Evolutionary conservation across 2,888 invertebrate species (phyloP).

Genomic region (Tribolium freemani): DNA sequence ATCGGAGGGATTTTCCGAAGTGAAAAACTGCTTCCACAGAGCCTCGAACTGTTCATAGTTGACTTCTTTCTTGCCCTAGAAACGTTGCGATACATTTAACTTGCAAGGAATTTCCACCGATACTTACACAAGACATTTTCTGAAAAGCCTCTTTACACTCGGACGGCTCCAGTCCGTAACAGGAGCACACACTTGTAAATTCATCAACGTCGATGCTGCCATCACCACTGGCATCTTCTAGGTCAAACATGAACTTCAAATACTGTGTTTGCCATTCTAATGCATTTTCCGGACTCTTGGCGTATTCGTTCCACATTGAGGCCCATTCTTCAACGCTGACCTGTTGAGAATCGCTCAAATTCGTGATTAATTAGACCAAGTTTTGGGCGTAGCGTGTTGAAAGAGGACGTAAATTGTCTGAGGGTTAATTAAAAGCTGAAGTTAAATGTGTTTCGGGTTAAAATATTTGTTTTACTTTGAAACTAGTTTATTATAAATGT

Average conservation of each 20-base stretch:
- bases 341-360: constrained; percentile 66
- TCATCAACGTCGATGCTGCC: constrained; percentile 90
- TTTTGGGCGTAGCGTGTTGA: neutral
- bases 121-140: constrained; percentile 85
- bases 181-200: constrained; percentile 89
- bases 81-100: constrained; percentile 44
- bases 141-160: constrained; percentile 88
- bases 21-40: constrained; percentile 92
- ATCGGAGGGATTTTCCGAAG: constrained; percentile 84
- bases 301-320: constrained; percentile 91
- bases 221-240: constrained; percentile 93
- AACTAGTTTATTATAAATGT: neutral
- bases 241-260: constrained; percentile 93
- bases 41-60: constrained; percentile 86
- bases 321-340: constrained; percentile 94
- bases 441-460: neutral
- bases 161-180: constrained; percentile 83
- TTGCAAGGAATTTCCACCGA: neutral
- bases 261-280: constrained; percentile 91
- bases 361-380: neutral
- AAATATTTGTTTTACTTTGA: neutral
- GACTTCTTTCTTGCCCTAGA: constrained; percentile 81
- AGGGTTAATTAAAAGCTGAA: neutral
- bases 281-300: constrained; percentile 83
- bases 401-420: neutral